These are phyloP conservation scores for Littorina saxatilis DNA, from an alignment of 1,140 invertebrate species.

Conservation along the genomic window DNA sequence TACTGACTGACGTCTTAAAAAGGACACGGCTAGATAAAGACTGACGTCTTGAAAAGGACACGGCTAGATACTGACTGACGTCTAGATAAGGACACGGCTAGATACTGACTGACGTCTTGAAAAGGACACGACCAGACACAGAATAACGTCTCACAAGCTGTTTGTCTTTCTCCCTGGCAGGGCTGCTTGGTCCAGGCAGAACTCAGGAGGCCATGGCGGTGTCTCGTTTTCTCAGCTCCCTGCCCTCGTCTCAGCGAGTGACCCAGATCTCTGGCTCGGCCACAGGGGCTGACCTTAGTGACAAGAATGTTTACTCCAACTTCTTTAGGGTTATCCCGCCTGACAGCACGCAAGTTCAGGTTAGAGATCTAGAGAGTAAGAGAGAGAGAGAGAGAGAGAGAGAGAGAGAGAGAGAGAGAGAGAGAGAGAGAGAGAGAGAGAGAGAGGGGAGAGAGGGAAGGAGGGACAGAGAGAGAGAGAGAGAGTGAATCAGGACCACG, in stretches of 20 bases:
- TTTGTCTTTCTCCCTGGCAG: neutral
- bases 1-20: neutral
- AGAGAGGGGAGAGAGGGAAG: too few relatives aligned
- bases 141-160: neutral
- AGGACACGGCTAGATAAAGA: neutral
- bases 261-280: slow-evolving; percentile 29
- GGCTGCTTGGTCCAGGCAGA: slow-evolving; percentile 24
- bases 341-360: slow-evolving; percentile 33
- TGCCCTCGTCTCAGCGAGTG: slow-evolving; percentile 4
- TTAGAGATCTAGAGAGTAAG: neutral
- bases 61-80: neutral
- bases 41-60: neutral
- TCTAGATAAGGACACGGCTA: neutral
- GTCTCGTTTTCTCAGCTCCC: slow-evolving; percentile 24
- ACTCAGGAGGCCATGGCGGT: slow-evolving; percentile 4
- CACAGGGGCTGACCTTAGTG: neutral
- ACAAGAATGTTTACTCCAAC: neutral
- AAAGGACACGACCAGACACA: neutral
- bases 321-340: slow-evolving; percentile 30
- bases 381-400: too few relatives aligned
- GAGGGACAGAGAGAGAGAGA: too few relatives aligned
- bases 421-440: too few relatives aligned
- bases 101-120: neutral
- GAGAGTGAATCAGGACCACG: too few relatives aligned
- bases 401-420: too few relatives aligned